Evolutionary conservation across 2,888 invertebrate genomes (phyloP).

Genomic region (Furcula furcula): DNA sequence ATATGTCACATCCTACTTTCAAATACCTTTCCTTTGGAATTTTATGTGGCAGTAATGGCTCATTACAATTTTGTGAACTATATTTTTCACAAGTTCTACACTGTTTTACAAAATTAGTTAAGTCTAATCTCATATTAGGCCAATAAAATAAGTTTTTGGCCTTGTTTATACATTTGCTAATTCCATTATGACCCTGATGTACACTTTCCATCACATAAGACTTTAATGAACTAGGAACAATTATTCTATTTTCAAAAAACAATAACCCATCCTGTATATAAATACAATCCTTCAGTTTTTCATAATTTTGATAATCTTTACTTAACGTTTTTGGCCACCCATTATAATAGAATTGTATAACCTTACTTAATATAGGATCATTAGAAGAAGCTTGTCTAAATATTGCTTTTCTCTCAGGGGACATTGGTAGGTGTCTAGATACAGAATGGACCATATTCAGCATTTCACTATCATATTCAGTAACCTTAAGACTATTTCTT

Average conservation of each 20-base stretch:
- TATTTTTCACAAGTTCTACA: conserved; percentile 3
- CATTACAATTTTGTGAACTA: background rate
- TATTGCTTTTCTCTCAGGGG: conserved; percentile 4
- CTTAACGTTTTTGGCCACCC: background rate
- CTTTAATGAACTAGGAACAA: conserved; percentile 6
- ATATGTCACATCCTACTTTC: conserved; percentile 12
- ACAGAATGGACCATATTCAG: conserved; percentile 6
- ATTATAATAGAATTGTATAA: background rate
- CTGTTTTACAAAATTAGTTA: background rate
- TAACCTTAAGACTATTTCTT: conserved; percentile 3
- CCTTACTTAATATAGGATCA: background rate
- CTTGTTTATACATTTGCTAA: conserved; percentile 6
- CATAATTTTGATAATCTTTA: background rate
- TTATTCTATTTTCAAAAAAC: conserved; percentile 10
- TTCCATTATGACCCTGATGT: conserved; percentile 10
- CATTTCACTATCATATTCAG: conserved; percentile 5
- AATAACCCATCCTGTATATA: conserved; percentile 10
- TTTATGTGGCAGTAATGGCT: background rate
- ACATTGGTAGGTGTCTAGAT: conserved; percentile 11
- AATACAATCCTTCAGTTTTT: conserved; percentile 8
- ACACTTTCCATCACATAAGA: conserved; percentile 8
- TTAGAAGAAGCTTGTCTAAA: background rate
- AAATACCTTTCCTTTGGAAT: conserved; percentile 2
- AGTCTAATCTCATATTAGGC: conserved; percentile 1
- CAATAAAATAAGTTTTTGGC: conserved; percentile 5